Evolutionary conservation across 2,113 vertebrate species (phyloP).

Genomic region (Hepsetus odoe): DNA sequence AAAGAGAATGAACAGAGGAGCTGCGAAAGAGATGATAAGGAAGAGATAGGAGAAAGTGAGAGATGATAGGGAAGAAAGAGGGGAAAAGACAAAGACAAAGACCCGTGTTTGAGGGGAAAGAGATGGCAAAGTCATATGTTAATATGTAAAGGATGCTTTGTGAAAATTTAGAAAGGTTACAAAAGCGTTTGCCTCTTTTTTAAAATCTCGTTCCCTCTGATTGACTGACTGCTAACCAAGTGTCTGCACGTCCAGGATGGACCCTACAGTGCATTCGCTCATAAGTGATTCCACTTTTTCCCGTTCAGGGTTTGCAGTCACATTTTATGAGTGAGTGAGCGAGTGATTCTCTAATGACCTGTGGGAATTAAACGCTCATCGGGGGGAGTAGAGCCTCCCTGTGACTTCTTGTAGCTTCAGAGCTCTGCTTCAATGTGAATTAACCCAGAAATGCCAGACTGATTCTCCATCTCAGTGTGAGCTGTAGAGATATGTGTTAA

Average conservation of each 20-base stretch:
- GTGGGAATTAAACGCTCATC: constrained; percentile 27
- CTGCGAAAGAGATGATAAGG: not conserved
- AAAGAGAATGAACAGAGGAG: constrained; percentile 2
- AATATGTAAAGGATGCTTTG: constrained; percentile 68
- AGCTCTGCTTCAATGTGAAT: constrained; percentile 42
- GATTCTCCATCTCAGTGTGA: constrained; percentile 42
- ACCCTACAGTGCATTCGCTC: not conserved
- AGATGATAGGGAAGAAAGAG: not conserved
- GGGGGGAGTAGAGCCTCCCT: constrained; percentile 30
- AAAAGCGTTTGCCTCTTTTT: not conserved
- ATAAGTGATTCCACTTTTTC: not conserved
- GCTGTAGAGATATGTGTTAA: not conserved
- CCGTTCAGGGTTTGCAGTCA: not conserved
- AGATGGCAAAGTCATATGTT: constrained; percentile 39
- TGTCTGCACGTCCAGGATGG: too few relatives aligned
- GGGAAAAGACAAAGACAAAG: not conserved
- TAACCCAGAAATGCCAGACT: constrained; percentile 68
- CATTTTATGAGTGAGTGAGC: constrained; percentile 6
- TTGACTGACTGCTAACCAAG: too few relatives aligned
- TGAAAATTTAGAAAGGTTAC: constrained; percentile 26
- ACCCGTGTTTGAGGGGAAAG: not conserved
- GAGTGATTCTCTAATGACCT: constrained; percentile 12
- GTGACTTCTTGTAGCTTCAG: constrained; percentile 36
- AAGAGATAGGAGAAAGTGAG: not conserved
- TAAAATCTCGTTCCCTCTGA: not conserved